Base-by-base conservation (phyloP, 1,140 invertebrate species). In the Rhizoglyphus robini region DNA sequence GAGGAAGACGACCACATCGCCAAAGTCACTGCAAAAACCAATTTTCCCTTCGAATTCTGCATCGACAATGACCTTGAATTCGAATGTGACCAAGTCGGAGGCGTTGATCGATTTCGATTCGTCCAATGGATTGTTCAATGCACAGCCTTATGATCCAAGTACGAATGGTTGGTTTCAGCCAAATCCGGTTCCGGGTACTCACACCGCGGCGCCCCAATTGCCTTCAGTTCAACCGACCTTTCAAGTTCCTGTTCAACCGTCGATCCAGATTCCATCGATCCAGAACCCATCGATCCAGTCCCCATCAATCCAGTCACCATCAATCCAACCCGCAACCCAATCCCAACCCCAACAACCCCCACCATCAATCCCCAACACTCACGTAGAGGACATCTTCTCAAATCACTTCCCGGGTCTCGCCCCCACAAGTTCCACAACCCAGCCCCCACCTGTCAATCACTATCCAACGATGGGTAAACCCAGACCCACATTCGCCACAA, bases 331-430 rank as follows among this genome's bases (percentile, higher is more conserved):
- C 18, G 18, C 36, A 41, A 41, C 18, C 8, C 36, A 41, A 41
- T 41, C n/a, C n/a, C n/a, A n/a, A n/a, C n/a, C n/a, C n/a, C n/a
- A n/a, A n/a, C n/a, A n/a, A n/a, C n/a, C n/a, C n/a, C n/a, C n/a
- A n/a, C n/a, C n/a, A 23, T 46, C 41, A 15, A 54, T 54, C 23
- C 51, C 51, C 8, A 54, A 5, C 51, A 54, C 8, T 54, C 51
- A 54, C 20, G 51, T 54, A 8, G 51, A 54, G 51, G 51, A 54
- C 20, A 54, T 54, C 31, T 54, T 54, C 51, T 54, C 51, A 8
- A 54, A 54, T 20, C 20, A 54, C 20, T 54, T 54, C 20, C 51
- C 51, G 15, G 41, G 41, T 15, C 41, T n/a, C n/a, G n/a, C n/a
- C 36, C 8, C 18, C 18, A 18, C 36, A 41, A 41, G 8, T 41